A percentile compares a stretch with the other conserved stretches of the same genome.
Conservation (phyloP, 2,113 vertebrate genomes). For the Rhinoderma darwinii region DNA sequence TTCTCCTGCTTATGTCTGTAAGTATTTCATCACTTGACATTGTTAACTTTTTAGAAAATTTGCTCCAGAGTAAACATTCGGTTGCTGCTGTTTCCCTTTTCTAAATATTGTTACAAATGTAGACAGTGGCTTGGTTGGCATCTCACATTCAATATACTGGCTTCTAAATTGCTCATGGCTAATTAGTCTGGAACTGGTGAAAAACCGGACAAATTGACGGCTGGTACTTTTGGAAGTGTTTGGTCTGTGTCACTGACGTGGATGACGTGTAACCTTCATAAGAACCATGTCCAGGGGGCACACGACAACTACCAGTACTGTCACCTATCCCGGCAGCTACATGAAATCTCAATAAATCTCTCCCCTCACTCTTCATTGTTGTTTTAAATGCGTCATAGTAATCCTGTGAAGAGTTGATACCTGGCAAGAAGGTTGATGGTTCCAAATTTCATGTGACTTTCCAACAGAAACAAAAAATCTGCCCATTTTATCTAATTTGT, state of each 20-base stretch:
- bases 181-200: constrained; percentile 24
- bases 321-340: constrained; percentile 11
- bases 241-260: not conserved
- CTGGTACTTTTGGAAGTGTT: not conserved
- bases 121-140: not conserved
- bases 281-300: not conserved
- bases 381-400: not conserved
- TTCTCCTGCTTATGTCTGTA: not conserved
- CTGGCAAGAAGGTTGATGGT: not conserved
- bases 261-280: not conserved
- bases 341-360: not conserved
- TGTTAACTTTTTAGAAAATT: not conserved
- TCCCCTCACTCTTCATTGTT: not conserved
- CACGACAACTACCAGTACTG: not conserved
- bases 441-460: not conserved
- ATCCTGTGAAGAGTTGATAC: too few species aligned
- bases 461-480: too few species aligned
- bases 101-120: not conserved
- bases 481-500: too few species aligned
- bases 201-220: constrained; percentile 23
- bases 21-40: not conserved
- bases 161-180: constrained; percentile 21
- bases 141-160: not conserved
- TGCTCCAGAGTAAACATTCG: not conserved
- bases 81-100: not conserved